Evolutionary conservation across 1,140 invertebrate species (phyloP).

Genomic region (Halyomorpha halys): DNA sequence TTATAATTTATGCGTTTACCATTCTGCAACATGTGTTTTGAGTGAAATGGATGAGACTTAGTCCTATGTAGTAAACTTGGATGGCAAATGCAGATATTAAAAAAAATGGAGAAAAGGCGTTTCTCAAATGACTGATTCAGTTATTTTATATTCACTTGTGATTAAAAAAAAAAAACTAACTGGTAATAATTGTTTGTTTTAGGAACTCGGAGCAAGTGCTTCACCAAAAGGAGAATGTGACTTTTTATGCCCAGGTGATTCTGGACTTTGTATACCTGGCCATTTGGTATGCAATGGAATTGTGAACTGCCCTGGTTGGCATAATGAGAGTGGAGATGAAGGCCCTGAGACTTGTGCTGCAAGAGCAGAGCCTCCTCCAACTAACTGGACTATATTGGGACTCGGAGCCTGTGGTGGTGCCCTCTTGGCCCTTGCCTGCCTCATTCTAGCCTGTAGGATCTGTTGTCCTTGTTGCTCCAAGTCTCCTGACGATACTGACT

Average conservation of each 20-base stretch:
- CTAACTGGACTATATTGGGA: constrained; percentile 44
- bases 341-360: constrained; percentile 47
- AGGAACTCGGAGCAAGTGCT: constrained; percentile 11
- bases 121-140: no score
- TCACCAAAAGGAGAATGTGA: constrained; percentile 25
- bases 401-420: constrained; percentile 39
- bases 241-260: constrained; percentile 73
- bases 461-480: constrained; percentile 34
- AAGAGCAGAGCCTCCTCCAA: constrained; percentile 36
- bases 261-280: constrained; percentile 66
- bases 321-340: constrained; percentile 30
- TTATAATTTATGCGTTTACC: no score
- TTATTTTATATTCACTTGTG: no score
- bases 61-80: no score
- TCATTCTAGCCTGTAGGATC: constrained; percentile 40
- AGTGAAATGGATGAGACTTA: no score
- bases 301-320: constrained; percentile 58
- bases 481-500: constrained; percentile 29
- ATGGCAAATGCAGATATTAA: no score
- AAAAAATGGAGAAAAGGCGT: no score
- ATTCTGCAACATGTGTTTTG: no score
- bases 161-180: no score
- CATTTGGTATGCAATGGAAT: constrained; percentile 76
- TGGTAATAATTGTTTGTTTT: no score
- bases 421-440: constrained; percentile 38